phyloP scores from a whole-genome alignment of 2,113 vertebrate genomes.

The Galemys pyrenaicus region DNA sequence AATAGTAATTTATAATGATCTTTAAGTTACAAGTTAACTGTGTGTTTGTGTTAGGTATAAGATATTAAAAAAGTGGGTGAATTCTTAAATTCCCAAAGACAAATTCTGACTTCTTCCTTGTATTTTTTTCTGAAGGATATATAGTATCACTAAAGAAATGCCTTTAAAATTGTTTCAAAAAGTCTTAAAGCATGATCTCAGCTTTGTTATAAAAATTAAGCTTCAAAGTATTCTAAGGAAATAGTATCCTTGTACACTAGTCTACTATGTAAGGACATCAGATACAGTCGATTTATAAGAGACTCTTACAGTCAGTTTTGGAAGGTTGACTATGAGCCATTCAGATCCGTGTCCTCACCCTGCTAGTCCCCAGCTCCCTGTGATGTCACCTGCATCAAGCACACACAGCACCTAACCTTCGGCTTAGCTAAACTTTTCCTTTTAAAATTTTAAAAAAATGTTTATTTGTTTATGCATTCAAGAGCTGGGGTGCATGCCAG shows the following conservation, averaged over 20 bases:
- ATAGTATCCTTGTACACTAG: neutral
- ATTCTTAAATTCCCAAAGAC: neutral
- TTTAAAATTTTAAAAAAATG: no score
- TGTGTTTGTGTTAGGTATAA: neutral
- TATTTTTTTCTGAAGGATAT: neutral
- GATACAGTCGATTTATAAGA: neutral
- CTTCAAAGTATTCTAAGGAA: neutral
- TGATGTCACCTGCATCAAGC: no score
- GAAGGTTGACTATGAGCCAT: neutral
- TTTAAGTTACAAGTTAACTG: conserved; percentile 63
- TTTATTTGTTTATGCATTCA: no score
- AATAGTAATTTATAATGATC: conserved; percentile 14
- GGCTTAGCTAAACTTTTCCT: neutral
- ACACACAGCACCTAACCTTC: neutral
- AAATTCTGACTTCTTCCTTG: neutral
- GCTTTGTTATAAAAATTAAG: conserved; percentile 2
- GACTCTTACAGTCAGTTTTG: neutral
- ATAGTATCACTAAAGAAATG: conserved; percentile 4
- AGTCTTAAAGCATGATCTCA: neutral
- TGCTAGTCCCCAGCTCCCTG: neutral
- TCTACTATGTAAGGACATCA: neutral
- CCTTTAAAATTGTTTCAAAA: neutral
- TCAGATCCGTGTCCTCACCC: neutral
- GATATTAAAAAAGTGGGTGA: neutral
- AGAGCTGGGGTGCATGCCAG: no score